Base-by-base conservation (phyloP, 2,113 vertebrate species). In the Myotis brandtii region DNA sequence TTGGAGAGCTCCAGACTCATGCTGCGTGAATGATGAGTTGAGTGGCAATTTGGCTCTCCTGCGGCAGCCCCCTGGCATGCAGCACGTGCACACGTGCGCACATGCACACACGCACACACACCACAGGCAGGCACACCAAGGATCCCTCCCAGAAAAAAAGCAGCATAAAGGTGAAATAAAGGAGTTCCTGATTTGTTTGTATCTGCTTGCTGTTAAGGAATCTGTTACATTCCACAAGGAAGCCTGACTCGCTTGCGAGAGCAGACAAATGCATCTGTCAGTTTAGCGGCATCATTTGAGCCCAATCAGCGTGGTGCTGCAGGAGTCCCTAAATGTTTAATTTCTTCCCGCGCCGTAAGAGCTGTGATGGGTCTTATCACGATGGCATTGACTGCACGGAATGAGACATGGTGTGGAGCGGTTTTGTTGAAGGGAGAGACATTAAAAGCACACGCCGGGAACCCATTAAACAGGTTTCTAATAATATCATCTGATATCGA, bases 281-380 rank as follows among this genome's bases (percentile, higher is more conserved):
- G 6, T 87, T 73, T 67, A 96, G 83, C 10, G 32, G 59, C 95
- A 82, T 94, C 89, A 80, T 94, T 87, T 89, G 93, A 93, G 82
- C 93, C 96, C 90, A 77, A 80, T 93, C 95, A 80, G 83, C 27
- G 43, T 32, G 80, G 83, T 25, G 0, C 86, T 59, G 80, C 86
- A 96, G 95, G 92, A 94, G 96, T 86, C 81, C 91, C 88, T 90
- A 93, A 93, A 97, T 97, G 94, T 93, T 93, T 96, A 95, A 97
- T 97, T 97, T 94, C 94, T 96, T 81, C 86, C 70, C 89, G 84
- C 52, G 4, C 91, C 7, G 0, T 50, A 54, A 93, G 87, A 2
- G 1, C 70, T 17, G 75, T 82, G 94, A 96, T 92, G 90, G 96
- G 93, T 94, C 80, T 97, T 97, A 97, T 96, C 96, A 81, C 40